phyloP scores from a whole-genome alignment of 2,113 vertebrate species.

The Ptyas mucosa region DNA sequence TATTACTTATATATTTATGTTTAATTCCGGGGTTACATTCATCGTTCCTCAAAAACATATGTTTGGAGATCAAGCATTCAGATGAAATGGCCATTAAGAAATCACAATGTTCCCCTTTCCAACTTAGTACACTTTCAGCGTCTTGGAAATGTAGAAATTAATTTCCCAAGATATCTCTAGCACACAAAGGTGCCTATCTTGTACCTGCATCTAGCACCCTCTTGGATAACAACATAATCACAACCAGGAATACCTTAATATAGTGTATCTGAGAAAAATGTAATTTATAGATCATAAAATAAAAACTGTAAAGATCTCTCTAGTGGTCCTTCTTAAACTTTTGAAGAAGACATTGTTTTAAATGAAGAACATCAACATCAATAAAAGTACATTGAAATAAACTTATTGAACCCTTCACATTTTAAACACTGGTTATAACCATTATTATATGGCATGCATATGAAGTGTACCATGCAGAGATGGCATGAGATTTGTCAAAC shows the following conservation, averaged over 20 bases:
- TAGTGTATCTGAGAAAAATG: not conserved
- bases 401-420: not conserved
- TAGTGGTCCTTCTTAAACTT: not conserved
- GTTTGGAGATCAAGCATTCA: not conserved
- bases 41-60: no score
- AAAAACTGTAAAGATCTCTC: not conserved
- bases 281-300: not conserved
- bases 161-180: not conserved
- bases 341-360: not conserved
- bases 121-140: not conserved
- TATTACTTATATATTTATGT: not conserved
- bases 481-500: not conserved
- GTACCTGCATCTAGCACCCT: not conserved
- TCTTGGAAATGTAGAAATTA: not conserved
- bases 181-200: not conserved
- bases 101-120: not conserved
- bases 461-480: not conserved
- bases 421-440: not conserved
- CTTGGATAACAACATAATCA: not conserved
- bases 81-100: not conserved
- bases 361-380: not conserved
- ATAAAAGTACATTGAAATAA: not conserved
- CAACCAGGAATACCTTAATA: not conserved
- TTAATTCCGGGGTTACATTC: not conserved
- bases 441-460: not conserved